Base-by-base conservation (phyloP, 1,140 invertebrate genomes). In the Bombus waltoni region DNA sequence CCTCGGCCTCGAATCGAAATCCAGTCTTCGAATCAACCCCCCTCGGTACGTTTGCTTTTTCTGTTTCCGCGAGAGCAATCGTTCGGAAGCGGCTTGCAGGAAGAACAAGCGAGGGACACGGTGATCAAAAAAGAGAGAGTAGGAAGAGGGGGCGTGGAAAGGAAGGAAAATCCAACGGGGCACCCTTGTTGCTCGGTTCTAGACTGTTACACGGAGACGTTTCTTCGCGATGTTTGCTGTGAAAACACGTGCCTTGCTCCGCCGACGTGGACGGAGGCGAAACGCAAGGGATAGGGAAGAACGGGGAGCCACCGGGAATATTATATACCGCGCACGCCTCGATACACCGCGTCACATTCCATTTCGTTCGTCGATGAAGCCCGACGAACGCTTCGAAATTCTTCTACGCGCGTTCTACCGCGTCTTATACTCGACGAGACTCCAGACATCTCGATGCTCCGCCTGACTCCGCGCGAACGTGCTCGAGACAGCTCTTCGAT, bases 191-290 rank as follows among this genome's bases (percentile, higher is more conserved):
- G 83, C 78, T 85, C 81, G 74, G 72, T 42, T 71, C 42, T 35
- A n/a, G 15, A 81, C 74, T 53, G 66, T 83, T 87, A 89, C 89
- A 90, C 72, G 88, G 53, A 87, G 88, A 87, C 82, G 89, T 86
- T 90, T 89, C 86, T 89, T 90, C 81, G 86, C 83, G 83, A 91
- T 91, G 90, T 92, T 92, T 89, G 78, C 87, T 90, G 75, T 86
- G 89, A 91, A 92, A 92, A 90, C 88, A 90, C 81, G 74, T 80
- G 74, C 62, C 57, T 75, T 32, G 28, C 35, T 35, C 25, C 76
- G 59, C 72, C 86, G 44, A 81, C 79, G 65, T 78, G 77, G 76
- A 81, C 47, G 70, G 35, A 57, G 35, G 59, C 44, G 74, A 59
- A 47, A 85, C 62, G 73, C 65, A 70, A 47, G 10, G 13, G 15